A percentile compares a stretch with the other conserved stretches of the same genome.
These are phyloP conservation scores for Fringilla coelebs DNA, from an alignment of 2,797 vertebrate genomes.

Conservation along the genomic window DNA sequence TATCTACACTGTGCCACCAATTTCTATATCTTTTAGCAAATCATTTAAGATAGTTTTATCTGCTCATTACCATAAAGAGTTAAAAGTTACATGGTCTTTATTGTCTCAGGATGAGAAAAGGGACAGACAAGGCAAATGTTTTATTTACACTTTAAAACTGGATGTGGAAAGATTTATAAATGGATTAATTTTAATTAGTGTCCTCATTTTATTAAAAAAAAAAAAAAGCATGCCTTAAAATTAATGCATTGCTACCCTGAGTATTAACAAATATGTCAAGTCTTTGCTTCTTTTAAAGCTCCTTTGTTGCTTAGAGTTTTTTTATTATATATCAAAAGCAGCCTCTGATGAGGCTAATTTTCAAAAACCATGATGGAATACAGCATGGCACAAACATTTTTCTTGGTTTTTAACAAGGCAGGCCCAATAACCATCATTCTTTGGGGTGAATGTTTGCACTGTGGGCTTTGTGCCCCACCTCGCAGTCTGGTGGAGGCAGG, in stretches of 20 bases:
- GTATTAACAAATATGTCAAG: constrained; percentile 12
- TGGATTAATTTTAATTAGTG: constrained; percentile 54
- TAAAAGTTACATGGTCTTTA: not conserved
- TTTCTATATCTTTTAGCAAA: not conserved
- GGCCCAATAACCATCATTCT: not conserved
- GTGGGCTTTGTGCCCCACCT: not conserved
- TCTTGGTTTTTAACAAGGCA: not conserved
- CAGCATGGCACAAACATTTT: not conserved
- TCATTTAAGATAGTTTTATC: not conserved
- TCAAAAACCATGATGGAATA: not conserved
- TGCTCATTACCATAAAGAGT: constrained; percentile 11
- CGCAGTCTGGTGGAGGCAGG: fast-evolving
- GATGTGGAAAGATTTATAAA: constrained; percentile 34
- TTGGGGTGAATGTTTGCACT: not conserved
- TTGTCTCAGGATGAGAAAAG: not conserved
- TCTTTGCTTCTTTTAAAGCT: constrained; percentile 6
- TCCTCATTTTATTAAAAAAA: not conserved
- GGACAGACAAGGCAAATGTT: not conserved
- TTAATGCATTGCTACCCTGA: constrained; percentile 14
- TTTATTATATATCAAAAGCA: not conserved
- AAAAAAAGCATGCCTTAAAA: constrained; percentile 20
- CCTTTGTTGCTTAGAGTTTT: not conserved
- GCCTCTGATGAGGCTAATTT: not conserved
- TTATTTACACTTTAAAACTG: constrained; percentile 38
- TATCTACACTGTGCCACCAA: not conserved